Base-by-base conservation (phyloP, 2,113 vertebrate species). In the Melanerpes formicivorus region DNA sequence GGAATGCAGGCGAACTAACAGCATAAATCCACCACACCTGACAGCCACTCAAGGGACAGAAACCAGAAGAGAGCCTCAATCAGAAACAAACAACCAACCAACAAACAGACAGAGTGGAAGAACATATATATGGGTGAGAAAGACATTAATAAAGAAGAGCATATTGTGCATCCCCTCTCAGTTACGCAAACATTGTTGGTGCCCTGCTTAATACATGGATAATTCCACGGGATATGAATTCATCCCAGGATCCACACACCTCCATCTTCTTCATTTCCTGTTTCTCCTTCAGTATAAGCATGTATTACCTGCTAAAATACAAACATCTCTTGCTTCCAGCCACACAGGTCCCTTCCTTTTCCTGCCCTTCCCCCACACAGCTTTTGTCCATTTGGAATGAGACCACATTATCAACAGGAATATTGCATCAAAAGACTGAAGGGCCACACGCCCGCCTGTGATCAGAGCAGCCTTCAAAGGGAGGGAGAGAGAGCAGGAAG, bases 1-100 rank as follows among this genome's bases (percentile, higher is more conserved):
- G 79, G 64, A 85, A 94, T 22, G 54, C 8, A 83, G 15, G 69
- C 90, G 73, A 96, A 91, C 44, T 85, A 95, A 92, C 81, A 90
- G 75, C 78, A 87, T 77, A 93, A 94, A 95, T 83, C 93, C 73
- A 91, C 82, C 62, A 78, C 0, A 2, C 40, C 58, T 78, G 54
- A 48, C 48, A 78, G 62, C 13, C 48, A 71, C 75, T 80, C 72
- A 58, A 82, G 93, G 82, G 87, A 83, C 32, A 88, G 79, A 80
- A 94, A 71, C 60, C 42, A 87, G 63, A 59, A 77, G 22, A 84
- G 13, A 58, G 40, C 15, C 27, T 71, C 82, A 92, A 82, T 76
- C 74, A 64, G 27, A 85, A 90, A 78, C 9, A 48, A 48, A 6
- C 16, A 16, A 46, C 14, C 16, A 46, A 16, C 14, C 16, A 46